phyloP scores from a whole-genome alignment of 2,113 vertebrate species.

The Rhodinocichla rosea region DNA sequence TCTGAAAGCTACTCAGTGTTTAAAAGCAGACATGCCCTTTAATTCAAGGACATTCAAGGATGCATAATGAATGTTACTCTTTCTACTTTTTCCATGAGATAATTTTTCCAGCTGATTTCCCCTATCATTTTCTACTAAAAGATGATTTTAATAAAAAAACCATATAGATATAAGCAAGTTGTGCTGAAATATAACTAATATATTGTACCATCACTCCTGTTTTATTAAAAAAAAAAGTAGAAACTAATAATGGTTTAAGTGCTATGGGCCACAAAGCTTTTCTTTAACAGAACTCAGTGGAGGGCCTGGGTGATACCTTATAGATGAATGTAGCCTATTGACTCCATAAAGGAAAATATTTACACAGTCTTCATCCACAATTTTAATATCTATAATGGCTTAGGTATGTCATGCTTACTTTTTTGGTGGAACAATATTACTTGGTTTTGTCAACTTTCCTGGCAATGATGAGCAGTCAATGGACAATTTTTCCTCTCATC shows the following conservation, averaged over 20 bases:
- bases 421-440: not conserved
- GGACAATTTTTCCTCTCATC: not conserved
- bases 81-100: not conserved
- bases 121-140: not conserved
- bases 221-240: not conserved
- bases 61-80: constrained; percentile 8
- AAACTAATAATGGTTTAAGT: not conserved
- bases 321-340: not conserved
- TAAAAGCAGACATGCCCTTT: constrained; percentile 6
- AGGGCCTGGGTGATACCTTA: not conserved
- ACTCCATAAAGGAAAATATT: not conserved
- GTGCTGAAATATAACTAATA: not conserved
- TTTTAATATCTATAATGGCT: not conserved
- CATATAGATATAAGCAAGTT: not conserved
- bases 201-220: not conserved
- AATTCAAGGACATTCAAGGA: constrained; percentile 5
- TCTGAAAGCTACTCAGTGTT: constrained; percentile 8
- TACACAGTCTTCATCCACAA: not conserved
- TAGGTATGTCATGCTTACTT: not conserved
- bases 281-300: not conserved
- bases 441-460: not conserved
- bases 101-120: not conserved
- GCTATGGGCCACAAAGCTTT: not conserved
- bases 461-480: not conserved
- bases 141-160: not conserved